phyloP scores from a whole-genome alignment of 2,797 vertebrate species.

The Intellagama lesueurii region DNA sequence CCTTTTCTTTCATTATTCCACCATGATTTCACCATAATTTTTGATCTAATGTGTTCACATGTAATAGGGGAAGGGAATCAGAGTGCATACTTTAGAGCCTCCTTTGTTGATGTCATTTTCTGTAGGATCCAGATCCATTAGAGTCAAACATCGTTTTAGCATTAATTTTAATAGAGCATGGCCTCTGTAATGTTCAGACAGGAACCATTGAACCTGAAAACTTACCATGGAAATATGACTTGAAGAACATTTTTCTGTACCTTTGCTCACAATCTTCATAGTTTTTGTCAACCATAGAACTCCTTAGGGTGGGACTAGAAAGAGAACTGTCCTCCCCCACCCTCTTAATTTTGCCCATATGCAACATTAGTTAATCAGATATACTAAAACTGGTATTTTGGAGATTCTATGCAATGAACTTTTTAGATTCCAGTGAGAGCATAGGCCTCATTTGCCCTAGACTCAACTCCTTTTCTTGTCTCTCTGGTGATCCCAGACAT shows the following conservation, averaged over 20 bases:
- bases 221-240: background rate
- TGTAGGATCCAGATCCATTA: background rate
- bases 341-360: background rate
- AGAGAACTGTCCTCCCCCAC: background rate
- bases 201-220: background rate
- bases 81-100: background rate
- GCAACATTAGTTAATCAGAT: background rate
- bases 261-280: background rate
- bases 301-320: background rate
- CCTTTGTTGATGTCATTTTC: slow-evolving; percentile 1
- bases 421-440: too few species aligned
- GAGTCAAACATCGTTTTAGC: background rate
- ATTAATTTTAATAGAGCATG: slow-evolving; percentile 7
- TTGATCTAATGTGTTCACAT: background rate
- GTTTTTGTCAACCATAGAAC: background rate
- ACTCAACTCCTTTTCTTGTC: too few species aligned
- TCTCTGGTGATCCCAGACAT: too few species aligned
- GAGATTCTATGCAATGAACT: background rate
- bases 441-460: too few species aligned
- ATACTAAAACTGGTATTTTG: background rate
- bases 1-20: slow-evolving; percentile 8
- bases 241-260: background rate
- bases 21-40: background rate
- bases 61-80: background rate
- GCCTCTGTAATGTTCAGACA: background rate